Base-by-base conservation (phyloP, 1,140 invertebrate species). In the Palaemon carinicauda region DNA sequence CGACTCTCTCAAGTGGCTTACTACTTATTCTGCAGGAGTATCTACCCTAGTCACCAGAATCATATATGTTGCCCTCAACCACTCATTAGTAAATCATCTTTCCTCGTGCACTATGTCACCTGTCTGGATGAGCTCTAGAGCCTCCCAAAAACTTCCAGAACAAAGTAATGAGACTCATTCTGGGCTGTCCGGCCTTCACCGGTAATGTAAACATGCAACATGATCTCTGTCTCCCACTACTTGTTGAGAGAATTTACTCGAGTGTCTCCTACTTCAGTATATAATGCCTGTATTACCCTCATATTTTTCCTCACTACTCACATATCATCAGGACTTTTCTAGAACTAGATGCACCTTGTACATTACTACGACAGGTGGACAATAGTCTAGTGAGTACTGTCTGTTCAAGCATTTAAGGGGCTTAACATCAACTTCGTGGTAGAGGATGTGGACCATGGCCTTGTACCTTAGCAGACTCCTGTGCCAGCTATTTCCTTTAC, bases 251-350 rank as follows among this genome's bases (percentile, higher is more conserved):
- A 74, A 74, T 33, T 33, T 21, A 15, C 24, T 14, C 77, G 60
- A 69, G 24, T 71, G 31, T 80, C 7, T 15, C 79, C 15, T 80
- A 79, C 14, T 12, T 80, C 31, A 15, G 54, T 17, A 51, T 41
- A 19, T 24, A 33, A 80, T 80, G 79, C 79, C 79, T 80, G 14
- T 9, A 80, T 31, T 80, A 54, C 14, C 54, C 52, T 53, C 69
- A 52, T 24, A 12, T 79, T 24, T 12, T 51, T 9, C 79, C 51
- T 75, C 31, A 80, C 33, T 80, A 27, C 31, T 73, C 17, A 14
- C 54, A 73, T 27, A 31, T 60, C 79, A 24, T 80, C 29, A 60
- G 79, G 27, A 24, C 74, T 15, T 60, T 51, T 78, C 54, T 74
- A 15, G 19, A 80, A 19, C 54, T 27, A 27, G 29, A 21, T 77